phyloP scores from a whole-genome alignment of 2,888 invertebrate species.

The Mesodorylaimus sp. region DNA sequence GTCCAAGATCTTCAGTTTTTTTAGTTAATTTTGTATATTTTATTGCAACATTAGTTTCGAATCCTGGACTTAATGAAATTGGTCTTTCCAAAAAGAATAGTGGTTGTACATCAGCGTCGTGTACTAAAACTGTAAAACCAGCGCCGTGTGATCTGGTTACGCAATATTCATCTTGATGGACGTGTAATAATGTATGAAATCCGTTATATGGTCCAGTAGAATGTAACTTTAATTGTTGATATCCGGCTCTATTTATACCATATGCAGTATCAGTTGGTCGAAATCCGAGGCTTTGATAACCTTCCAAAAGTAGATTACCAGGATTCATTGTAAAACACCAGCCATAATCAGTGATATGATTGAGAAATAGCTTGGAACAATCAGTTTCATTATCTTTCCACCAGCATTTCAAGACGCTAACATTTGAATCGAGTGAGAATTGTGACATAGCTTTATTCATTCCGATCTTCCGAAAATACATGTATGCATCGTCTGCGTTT shows the following conservation, averaged over 20 bases:
- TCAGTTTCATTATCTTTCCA: not conserved
- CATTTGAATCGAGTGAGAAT: not conserved
- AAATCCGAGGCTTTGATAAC: not conserved
- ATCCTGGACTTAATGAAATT: not conserved
- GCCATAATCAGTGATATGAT: too few species aligned
- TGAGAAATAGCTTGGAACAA: not conserved
- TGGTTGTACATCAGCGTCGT: not conserved
- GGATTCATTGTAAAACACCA: too few species aligned
- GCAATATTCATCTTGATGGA: not conserved
- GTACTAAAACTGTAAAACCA: not conserved
- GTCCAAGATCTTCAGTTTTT: not conserved
- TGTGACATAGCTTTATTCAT: not conserved
- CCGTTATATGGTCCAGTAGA: not conserved
- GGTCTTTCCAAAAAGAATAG: not conserved
- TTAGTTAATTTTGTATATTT: not conserved
- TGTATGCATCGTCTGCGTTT: too few species aligned
- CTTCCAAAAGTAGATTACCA: not conserved
- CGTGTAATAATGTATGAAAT: not conserved
- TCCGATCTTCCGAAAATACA: not conserved
- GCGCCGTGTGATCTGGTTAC: not conserved
- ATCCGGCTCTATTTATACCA: not conserved
- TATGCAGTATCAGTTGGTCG: not conserved
- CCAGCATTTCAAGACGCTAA: not conserved
- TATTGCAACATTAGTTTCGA: not conserved
- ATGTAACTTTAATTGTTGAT: not conserved